Evolutionary conservation across 1,140 invertebrate species (phyloP).

Genomic region (Dinoponera quadriceps): DNA sequence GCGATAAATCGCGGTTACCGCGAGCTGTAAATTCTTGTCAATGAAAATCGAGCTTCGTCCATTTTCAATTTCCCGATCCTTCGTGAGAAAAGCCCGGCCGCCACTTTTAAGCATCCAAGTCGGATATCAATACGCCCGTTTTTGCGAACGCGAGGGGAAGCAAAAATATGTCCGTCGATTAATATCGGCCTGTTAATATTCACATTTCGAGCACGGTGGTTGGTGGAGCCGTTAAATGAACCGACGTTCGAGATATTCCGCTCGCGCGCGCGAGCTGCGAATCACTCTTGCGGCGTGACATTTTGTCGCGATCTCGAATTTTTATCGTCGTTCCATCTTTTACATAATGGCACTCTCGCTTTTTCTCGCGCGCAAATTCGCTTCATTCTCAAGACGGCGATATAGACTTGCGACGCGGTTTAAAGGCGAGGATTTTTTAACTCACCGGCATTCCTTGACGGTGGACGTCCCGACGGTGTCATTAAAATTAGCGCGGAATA

Average conservation of each 20-base stretch:
- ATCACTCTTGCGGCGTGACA: too few species aligned
- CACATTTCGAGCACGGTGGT: too few species aligned
- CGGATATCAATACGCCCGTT: not conserved
- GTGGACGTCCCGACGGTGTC: constrained; percentile 22
- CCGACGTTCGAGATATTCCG: too few species aligned
- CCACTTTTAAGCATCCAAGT: not conserved
- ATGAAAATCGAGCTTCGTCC: constrained; percentile 53
- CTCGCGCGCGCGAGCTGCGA: too few species aligned
- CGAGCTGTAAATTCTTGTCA: constrained; percentile 59
- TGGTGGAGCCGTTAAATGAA: too few species aligned
- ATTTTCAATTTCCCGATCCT: constrained; percentile 43
- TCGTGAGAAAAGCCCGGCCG: constrained; percentile 1
- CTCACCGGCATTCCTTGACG: not conserved
- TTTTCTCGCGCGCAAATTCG: not conserved
- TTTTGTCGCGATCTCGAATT: not conserved
- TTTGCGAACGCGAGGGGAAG: not conserved
- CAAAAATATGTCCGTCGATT: not conserved
- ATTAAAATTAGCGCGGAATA: constrained; percentile 56
- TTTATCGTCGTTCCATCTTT: not conserved
- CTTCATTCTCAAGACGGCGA: not conserved
- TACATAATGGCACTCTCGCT: not conserved
- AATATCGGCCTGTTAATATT: not conserved
- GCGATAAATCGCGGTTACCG: constrained; percentile 53
- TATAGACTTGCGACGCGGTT: constrained; percentile 32
- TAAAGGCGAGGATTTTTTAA: constrained; percentile 35